Conservation (phyloP, 2,888 invertebrate species). For the Bembecia ichneumoniformis region DNA sequence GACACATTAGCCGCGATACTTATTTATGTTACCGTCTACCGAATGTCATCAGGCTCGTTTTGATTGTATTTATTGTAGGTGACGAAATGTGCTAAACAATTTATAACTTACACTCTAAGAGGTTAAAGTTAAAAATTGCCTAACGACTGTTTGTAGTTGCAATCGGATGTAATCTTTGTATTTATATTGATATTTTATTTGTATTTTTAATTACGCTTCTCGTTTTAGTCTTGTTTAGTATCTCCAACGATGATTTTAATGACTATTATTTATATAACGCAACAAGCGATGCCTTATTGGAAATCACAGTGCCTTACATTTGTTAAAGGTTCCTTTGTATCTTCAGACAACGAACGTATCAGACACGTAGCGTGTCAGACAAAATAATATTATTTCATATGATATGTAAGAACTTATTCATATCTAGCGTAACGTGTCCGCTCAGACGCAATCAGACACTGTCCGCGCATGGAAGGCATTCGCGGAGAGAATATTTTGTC, state of each 20-base stretch:
- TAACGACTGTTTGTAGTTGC: slow-evolving; percentile 2
- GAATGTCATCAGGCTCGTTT: not conserved
- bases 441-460: too few relatives aligned
- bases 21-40: not conserved
- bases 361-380: too few relatives aligned
- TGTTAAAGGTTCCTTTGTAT: slow-evolving; percentile 13
- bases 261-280: not conserved
- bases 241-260: slow-evolving; percentile 22
- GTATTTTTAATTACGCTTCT: slow-evolving; percentile 49
- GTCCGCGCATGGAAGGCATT: too few relatives aligned
- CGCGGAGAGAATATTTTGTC: too few relatives aligned
- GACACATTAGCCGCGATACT: not conserved
- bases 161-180: slow-evolving; percentile 46
- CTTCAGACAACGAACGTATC: too few relatives aligned
- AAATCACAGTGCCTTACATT: not conserved
- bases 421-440: too few relatives aligned
- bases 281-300: too few relatives aligned
- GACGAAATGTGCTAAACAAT: too few relatives aligned
- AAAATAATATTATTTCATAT: too few relatives aligned
- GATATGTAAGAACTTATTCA: too few relatives aligned
- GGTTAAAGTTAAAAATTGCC: too few relatives aligned
- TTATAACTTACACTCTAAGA: too few relatives aligned
- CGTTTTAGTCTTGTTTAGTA: slow-evolving; percentile 43
- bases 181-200: slow-evolving; percentile 30
- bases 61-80: not conserved